These are phyloP conservation scores for Hydraecia micacea DNA, from an alignment of 2,888 invertebrate species.

Conservation along the genomic window DNA sequence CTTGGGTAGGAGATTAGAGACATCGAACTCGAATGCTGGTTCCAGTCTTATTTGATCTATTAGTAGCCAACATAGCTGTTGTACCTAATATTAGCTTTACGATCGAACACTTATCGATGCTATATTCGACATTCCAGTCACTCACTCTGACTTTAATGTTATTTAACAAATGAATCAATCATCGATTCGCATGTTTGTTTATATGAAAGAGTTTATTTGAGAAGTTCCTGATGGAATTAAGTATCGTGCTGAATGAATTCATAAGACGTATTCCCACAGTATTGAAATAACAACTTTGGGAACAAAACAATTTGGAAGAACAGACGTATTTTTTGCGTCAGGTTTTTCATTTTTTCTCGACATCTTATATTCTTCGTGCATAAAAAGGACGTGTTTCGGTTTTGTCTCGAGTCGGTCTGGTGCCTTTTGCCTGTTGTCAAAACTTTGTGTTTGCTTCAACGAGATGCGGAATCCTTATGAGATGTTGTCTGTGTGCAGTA, in stretches of 20 bases:
- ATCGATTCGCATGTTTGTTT: slow-evolving; percentile 43
- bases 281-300: slow-evolving; percentile 30
- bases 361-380: slow-evolving; percentile 49
- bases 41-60: slow-evolving; percentile 40
- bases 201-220: slow-evolving; percentile 34
- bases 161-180: slow-evolving; percentile 42
- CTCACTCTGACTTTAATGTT: slow-evolving; percentile 46
- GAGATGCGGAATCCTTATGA: slow-evolving; percentile 22
- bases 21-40: slow-evolving; percentile 11
- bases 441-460: slow-evolving; percentile 17
- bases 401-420: slow-evolving; percentile 39
- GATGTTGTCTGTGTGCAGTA: slow-evolving; percentile 23
- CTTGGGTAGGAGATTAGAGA: slow-evolving; percentile 16
- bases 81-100: slow-evolving; percentile 34
- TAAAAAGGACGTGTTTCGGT: slow-evolving; percentile 48
- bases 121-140: slow-evolving; percentile 38
- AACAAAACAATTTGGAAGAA: slow-evolving; percentile 40
- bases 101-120: slow-evolving; percentile 32
- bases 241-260: slow-evolving; percentile 28
- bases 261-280: slow-evolving; percentile 23
- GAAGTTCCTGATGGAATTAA: slow-evolving; percentile 21
- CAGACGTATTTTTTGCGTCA: slow-evolving; percentile 13
- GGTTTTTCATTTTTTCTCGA: slow-evolving; percentile 33
- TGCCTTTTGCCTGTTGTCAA: slow-evolving; percentile 36
- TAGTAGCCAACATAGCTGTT: slow-evolving; percentile 21